These are phyloP conservation scores for Oncorhynchus clarkii DNA, from an alignment of 2,113 vertebrate species.

Conservation along the genomic window DNA sequence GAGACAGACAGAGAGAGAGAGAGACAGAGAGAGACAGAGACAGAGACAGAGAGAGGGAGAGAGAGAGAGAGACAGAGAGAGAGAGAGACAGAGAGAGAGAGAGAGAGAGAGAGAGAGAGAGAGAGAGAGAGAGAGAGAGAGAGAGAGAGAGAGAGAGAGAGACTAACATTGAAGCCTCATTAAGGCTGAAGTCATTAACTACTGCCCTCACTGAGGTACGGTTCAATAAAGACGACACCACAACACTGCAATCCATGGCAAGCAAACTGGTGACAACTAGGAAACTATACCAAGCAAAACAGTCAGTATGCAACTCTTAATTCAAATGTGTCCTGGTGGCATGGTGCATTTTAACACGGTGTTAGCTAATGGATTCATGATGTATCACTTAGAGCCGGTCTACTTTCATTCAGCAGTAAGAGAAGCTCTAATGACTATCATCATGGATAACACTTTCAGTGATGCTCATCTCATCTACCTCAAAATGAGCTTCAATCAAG, in stretches of 20 bases:
- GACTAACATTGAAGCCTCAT: slow-evolving; percentile 5
- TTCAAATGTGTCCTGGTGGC: too few relatives aligned
- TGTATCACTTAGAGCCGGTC: too few relatives aligned
- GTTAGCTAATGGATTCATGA: too few relatives aligned
- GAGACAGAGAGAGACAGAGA: not conserved
- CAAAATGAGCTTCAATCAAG: too few relatives aligned
- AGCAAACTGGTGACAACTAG: not conserved
- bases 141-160: not conserved
- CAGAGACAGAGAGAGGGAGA: not conserved
- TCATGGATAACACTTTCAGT: too few relatives aligned
- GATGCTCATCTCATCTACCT: too few relatives aligned
- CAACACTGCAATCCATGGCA: not conserved
- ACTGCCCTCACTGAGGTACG: not conserved
- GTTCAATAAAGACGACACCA: not conserved
- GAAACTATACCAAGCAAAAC: not conserved
- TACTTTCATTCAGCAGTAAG: too few relatives aligned
- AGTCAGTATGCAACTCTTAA: too few relatives aligned
- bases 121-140: not conserved
- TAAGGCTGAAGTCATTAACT: not conserved
- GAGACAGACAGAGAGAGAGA: not conserved
- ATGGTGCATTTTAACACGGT: too few relatives aligned
- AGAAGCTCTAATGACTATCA: too few relatives aligned
- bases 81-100: not conserved
- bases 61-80: not conserved
- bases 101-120: not conserved